Conservation (phyloP, 2,888 invertebrate genomes). For the Eupithecia centaureata region DNA sequence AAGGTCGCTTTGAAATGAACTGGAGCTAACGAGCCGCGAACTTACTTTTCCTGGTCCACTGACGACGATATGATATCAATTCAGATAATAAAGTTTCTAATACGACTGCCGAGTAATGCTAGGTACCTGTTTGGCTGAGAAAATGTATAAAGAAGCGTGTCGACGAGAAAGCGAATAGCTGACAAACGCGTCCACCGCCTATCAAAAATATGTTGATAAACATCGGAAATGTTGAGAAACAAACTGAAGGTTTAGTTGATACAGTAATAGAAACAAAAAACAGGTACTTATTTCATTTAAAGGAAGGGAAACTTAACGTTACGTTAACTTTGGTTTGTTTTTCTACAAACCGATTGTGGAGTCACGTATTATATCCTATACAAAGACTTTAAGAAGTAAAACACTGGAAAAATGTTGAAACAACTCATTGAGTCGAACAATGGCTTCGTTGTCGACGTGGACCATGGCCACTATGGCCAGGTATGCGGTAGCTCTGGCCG, state of each 20-base stretch:
- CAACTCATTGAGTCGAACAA: conserved; percentile 58
- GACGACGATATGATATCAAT: conserved; percentile 57
- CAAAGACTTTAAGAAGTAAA: conserved; percentile 47
- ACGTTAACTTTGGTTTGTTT: conserved; percentile 43
- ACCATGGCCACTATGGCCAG: conserved; percentile 51
- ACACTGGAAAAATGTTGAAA: conserved; percentile 58
- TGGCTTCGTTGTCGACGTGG: conserved; percentile 51
- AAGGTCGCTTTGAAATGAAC: conserved; percentile 57
- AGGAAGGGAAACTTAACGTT: conserved; percentile 12
- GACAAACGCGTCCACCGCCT: conserved; percentile 36
- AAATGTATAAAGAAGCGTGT: conserved; percentile 34
- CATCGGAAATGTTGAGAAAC: conserved; percentile 44
- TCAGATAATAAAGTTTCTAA: conserved; percentile 47
- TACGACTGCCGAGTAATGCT: conserved; percentile 36
- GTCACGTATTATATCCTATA: conserved; percentile 59
- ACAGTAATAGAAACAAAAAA: conserved; percentile 14
- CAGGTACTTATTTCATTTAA: conserved; percentile 13
- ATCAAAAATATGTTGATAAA: conserved; percentile 39
- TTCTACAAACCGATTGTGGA: conserved; percentile 54
- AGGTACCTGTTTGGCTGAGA: conserved; percentile 25
- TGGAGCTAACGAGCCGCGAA: conserved; percentile 64
- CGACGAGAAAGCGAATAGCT: conserved; percentile 42
- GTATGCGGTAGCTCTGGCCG: conserved; percentile 61
- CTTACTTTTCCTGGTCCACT: conserved; percentile 64
- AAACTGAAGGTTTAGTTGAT: conserved; percentile 5